A percentile compares a stretch with the other conserved stretches of the same genome.
Evolutionary conservation across 2,888 invertebrate genomes (phyloP).

Genomic region (Cryptus viduatorius): DNA sequence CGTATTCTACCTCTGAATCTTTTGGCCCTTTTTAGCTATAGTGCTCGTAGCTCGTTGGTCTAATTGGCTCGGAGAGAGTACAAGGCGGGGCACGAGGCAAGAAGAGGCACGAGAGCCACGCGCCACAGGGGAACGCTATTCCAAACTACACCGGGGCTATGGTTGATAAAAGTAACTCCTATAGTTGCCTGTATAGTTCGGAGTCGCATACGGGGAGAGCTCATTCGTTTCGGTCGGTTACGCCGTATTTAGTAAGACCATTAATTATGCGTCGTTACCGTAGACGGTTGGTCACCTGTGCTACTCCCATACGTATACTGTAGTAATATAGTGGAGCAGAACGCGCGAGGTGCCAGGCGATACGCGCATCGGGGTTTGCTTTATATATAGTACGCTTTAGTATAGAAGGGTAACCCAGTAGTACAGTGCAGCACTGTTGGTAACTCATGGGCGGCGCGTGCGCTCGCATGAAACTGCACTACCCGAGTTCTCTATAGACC

Average conservation of each 20-base stretch:
- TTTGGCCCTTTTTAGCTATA: slow-evolving; percentile 49
- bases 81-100: background rate
- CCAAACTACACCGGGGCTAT: background rate
- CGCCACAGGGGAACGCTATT: background rate
- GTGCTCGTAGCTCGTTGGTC: slow-evolving; percentile 17
- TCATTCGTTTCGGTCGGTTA: slow-evolving; percentile 48
- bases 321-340: slow-evolving; percentile 2
- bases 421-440: background rate
- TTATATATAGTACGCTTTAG: background rate
- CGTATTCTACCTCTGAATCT: slow-evolving; percentile 8
- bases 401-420: background rate
- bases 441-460: slow-evolving; percentile 11
- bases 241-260: slow-evolving; percentile 76
- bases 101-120: slow-evolving; percentile 19
- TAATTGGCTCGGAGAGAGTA: slow-evolving; percentile 54
- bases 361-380: background rate
- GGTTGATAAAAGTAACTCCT: background rate
- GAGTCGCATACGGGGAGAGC: slow-evolving; percentile 31
- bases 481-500: background rate
- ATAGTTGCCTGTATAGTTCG: slow-evolving; percentile 8
- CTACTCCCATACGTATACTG: slow-evolving; percentile 32
- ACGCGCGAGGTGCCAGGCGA: background rate
- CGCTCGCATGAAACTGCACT: background rate
- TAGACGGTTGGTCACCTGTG: slow-evolving; percentile 72
- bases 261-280: slow-evolving; percentile 78